Base-by-base conservation (phyloP, 1,140 invertebrate species). In the Drosophila gunungcola region DNA sequence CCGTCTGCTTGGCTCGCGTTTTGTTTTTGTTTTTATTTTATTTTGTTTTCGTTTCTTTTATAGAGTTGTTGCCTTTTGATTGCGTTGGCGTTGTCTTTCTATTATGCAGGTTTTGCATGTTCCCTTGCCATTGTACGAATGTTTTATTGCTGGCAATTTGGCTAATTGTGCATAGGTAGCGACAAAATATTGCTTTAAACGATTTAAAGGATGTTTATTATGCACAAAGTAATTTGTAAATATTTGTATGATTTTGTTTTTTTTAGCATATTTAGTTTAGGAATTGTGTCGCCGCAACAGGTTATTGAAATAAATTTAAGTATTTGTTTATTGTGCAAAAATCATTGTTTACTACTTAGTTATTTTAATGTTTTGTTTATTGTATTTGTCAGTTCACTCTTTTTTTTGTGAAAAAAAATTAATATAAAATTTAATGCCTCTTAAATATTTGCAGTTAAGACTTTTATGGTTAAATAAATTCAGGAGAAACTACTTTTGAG, bases 81-180 rank as follows among this genome's bases (percentile, higher is more conserved):
- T 78, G 83, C 83, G 83, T 89, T 86, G 83, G 83, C 79, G 83
- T 85, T 80, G 82, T 74, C 73, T 51, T 48, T 67, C 54, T 63
- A 82, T 51, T 45, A 21, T 62, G 74, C 74, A 65, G 16, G 51
- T 65, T 65, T 86, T 76, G 68, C 69, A 77, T 83, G 86, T 84
- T 84, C 55, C 45, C 63, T 52, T 80, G 79, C 79, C 61, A 79
- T 88, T 84, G 58, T 73, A 80, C 68, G 85, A 74, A 85, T 77
- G 78, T 88, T 90, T 88, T 83, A 86, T 86, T 83, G 84, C 72
- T 56, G 67, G 51, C 84, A 88, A 86, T 86, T 86, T 86, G 70
- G 79, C 79, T 86, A 88, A 86, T 88, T 86, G 79, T 78, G 56
- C 83, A 75, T 83, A 76, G 74, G 75, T 73, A 69, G 62, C 56